Conservation (phyloP, 2,888 invertebrate species). For the Phasia obesa region DNA sequence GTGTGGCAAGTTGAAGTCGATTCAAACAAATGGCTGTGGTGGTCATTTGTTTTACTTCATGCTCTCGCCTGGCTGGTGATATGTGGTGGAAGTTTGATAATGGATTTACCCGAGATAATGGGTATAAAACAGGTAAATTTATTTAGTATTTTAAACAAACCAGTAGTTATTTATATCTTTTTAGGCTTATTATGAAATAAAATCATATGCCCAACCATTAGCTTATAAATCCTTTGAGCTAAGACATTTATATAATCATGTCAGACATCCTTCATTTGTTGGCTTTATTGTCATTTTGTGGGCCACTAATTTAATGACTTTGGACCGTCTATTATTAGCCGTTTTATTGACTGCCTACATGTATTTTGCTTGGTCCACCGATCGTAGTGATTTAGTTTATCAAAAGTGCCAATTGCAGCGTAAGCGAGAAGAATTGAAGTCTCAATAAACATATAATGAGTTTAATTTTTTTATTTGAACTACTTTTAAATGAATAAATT, state of each 20-base stretch:
- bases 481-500: no score
- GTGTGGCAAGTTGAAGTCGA: constrained; percentile 84
- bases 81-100: constrained; percentile 85
- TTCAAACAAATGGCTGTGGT: constrained; percentile 82
- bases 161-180: neutral
- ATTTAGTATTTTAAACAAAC: neutral
- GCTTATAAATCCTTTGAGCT: constrained; percentile 84
- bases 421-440: constrained; percentile 83
- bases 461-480: no score
- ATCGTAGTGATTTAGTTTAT: constrained; percentile 84
- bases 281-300: constrained; percentile 85
- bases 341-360: constrained; percentile 84
- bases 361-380: constrained; percentile 85
- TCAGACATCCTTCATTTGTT: constrained; percentile 86
- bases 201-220: constrained; percentile 83
- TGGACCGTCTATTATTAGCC: constrained; percentile 85
- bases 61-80: constrained; percentile 84
- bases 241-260: constrained; percentile 84
- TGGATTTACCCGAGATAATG: constrained; percentile 85
- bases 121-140: constrained; percentile 84
- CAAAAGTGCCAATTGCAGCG: constrained; percentile 83
- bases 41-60: constrained; percentile 83
- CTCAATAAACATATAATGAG: constrained; percentile 53
- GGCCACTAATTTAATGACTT: constrained; percentile 85
- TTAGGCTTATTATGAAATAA: constrained; percentile 84